Base-by-base conservation (phyloP, 1,140 invertebrate species). In the Belonocnema kinseyi region DNA sequence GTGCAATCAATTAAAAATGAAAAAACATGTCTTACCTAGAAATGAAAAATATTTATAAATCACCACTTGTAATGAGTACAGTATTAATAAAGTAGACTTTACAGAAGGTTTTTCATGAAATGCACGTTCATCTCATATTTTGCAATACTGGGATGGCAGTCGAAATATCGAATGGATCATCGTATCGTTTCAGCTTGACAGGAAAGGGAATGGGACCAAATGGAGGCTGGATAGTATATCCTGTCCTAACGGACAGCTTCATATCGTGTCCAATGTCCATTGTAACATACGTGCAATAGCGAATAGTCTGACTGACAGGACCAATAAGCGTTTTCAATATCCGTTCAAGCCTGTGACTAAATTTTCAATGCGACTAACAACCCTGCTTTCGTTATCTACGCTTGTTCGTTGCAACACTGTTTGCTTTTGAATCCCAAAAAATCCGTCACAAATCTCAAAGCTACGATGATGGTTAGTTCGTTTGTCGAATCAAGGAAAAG, bases 261-360 rank as follows among this genome's bases (percentile, higher is more conserved):
- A 58, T 58, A 58, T 58, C 56, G 56, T 58, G 13, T 58, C 19
- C 56, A 58, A 10, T 58, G 56, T 26, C 19, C 56, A 58, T 21
- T 58, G 56, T 58, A 58, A 58, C 26, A 11, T 26, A 58, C 13
- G 10, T 58, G 56, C 6, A 58, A 19, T 12, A 19, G 54, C 17
- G 54, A 56, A 56, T 58, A 26, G 56, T 21, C 10, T 58, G 56
- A 58, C 10, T 21, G 56, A 58, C 56, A 58, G 56, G 19, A 33
- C 19, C 56, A 58, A 58, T 58, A 58, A 58, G 56, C 17, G 19
- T 21, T 58, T 58, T 58, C 56, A 58, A 58, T 58, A 58, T 21
- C 10, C 56, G 19, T 12, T 58, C 17, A 17, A 58, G 17, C 33
- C 56, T 58, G 26, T 33, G 26, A 33, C 56, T 26, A 58, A 58